Evolutionary conservation across 2,888 invertebrate genomes (phyloP).

Genomic region (Amitus sp.): DNA sequence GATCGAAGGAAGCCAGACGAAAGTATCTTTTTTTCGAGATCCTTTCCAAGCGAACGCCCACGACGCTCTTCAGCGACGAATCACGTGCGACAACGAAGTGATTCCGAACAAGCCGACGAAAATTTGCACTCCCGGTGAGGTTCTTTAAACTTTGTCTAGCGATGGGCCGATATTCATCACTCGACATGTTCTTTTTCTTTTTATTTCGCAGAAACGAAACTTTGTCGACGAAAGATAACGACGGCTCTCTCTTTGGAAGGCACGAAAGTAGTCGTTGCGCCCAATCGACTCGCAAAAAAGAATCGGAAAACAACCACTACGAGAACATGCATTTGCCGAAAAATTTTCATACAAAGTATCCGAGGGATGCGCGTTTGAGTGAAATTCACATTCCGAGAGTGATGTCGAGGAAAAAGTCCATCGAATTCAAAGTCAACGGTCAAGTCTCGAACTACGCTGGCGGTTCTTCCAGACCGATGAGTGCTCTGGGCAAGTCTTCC

Average conservation of each 20-base stretch:
- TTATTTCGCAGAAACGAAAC: slow-evolving; percentile 16
- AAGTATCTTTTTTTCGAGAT: slow-evolving; percentile 39
- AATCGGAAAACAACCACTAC: slow-evolving; percentile 45
- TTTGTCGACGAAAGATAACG: slow-evolving; percentile 20
- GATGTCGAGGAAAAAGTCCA: slow-evolving; percentile 49
- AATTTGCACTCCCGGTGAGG: slow-evolving; percentile 48
- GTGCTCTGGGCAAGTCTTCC: slow-evolving; percentile 43
- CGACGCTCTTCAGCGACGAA: slow-evolving; percentile 16
- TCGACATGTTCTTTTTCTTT: neutral
- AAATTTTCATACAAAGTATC: slow-evolving; percentile 25
- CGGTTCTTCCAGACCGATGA: slow-evolving; percentile 1
- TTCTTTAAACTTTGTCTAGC: neutral
- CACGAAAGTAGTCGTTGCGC: slow-evolving; percentile 32
- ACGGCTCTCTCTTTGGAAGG: slow-evolving; percentile 13
- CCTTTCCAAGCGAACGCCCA: slow-evolving; percentile 33
- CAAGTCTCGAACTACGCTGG: slow-evolving; percentile 49
- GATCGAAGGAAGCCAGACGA: slow-evolving; percentile 45
- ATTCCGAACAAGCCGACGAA: slow-evolving; percentile 56
- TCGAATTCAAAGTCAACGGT: slow-evolving; percentile 59
- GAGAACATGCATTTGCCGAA: slow-evolving; percentile 48
- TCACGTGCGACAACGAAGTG: slow-evolving; percentile 49
- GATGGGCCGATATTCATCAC: neutral
- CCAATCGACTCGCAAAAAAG: slow-evolving; percentile 13
- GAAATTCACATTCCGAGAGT: slow-evolving; percentile 59
- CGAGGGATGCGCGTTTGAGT: slow-evolving; percentile 49